Conservation (phyloP, 2,888 invertebrate species). For the Margaritifera margaritifera region DNA sequence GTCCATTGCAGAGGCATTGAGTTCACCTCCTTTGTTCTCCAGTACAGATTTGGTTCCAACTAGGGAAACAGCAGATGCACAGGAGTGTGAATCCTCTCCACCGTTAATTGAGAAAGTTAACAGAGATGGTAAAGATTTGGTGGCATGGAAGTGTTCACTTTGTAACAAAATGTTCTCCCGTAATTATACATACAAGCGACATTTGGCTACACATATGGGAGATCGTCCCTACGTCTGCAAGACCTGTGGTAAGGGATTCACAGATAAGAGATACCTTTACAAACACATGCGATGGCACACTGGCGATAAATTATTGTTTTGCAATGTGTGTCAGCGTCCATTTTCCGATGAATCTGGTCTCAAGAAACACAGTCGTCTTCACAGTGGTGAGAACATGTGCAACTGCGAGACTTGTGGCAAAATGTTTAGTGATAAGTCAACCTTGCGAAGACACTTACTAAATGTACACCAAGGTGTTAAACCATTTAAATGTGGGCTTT, state of each 20-base stretch:
- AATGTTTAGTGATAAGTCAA: constrained; percentile 2
- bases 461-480: constrained; percentile 6
- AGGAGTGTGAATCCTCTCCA: too few species aligned
- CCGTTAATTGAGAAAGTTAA: too few species aligned
- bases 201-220: constrained; percentile 2
- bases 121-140: too few species aligned
- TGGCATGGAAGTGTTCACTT: constrained; percentile 3
- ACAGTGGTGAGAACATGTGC: not conserved
- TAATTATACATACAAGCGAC: constrained; percentile 3
- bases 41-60: too few species aligned
- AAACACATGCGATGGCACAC: constrained; percentile 12
- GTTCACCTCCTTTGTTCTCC: too few species aligned
- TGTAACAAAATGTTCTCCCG: constrained; percentile 11
- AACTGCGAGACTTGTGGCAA: not conserved
- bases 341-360: constrained; percentile 6
- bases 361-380: constrained; percentile 4
- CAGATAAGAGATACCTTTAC: constrained; percentile 5
- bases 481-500: constrained; percentile 6
- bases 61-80: too few species aligned
- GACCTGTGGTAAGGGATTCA: constrained; percentile 4
- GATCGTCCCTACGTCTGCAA: constrained; percentile 4
- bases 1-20: too few species aligned
- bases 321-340: constrained; percentile 1
- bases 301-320: constrained; percentile 2
- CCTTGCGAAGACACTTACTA: not conserved